phyloP scores from a whole-genome alignment of 2,113 vertebrate genomes.

The Piaya cayana region DNA sequence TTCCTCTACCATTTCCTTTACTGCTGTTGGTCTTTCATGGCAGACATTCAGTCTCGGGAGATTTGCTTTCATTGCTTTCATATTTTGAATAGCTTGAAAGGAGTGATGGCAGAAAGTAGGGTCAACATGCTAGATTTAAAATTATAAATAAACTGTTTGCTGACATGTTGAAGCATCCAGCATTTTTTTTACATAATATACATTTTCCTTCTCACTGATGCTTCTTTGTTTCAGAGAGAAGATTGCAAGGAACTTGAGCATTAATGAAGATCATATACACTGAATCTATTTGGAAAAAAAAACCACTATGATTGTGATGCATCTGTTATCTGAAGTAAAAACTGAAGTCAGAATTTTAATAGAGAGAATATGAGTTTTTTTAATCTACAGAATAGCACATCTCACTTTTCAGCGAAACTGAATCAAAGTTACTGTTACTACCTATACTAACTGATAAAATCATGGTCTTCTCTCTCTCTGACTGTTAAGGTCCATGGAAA shows the following conservation, averaged over 20 bases:
- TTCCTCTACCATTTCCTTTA: neutral
- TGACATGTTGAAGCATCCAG: neutral
- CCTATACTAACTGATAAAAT: neutral
- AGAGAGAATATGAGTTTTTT: neutral
- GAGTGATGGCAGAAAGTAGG: neutral
- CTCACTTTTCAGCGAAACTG: neutral
- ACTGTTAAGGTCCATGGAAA: neutral
- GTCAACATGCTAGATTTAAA: neutral
- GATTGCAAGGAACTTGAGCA: neutral
- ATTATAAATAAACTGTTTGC: neutral
- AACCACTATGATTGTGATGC: neutral
- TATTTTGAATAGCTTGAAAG: neutral
- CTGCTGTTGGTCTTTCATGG: neutral
- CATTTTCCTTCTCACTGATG: neutral
- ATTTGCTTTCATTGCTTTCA: neutral
- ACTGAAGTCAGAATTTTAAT: neutral
- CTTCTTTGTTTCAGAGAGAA: neutral
- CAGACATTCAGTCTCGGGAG: neutral
- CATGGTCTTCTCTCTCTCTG: neutral
- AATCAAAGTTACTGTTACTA: neutral
- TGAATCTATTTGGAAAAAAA: neutral
- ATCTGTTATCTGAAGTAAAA: neutral
- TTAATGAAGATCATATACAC: neutral
- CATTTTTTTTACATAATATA: neutral
- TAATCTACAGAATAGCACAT: neutral